These are phyloP conservation scores for Bimastos eiseni DNA, from an alignment of 2,888 invertebrate species.

Conservation along the genomic window DNA sequence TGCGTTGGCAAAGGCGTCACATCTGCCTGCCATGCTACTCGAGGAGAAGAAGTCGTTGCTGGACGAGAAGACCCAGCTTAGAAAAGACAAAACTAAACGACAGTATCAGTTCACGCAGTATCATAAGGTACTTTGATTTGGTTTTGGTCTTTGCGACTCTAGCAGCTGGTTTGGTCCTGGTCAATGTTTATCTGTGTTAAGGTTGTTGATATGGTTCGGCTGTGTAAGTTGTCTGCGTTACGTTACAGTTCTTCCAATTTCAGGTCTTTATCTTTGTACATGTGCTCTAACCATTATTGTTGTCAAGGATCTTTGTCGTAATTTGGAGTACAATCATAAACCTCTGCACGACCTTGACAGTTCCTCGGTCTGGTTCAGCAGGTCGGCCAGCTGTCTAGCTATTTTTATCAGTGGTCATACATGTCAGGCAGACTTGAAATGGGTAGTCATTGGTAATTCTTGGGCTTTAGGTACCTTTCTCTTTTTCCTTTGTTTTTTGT, in stretches of 20 bases:
- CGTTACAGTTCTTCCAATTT: neutral
- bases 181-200: neutral
- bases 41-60: conserved; percentile 47
- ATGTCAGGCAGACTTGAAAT: too few species aligned
- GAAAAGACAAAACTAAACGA: conserved; percentile 47
- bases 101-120: conserved; percentile 54
- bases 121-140: conserved; percentile 49
- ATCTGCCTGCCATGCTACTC: conserved; percentile 55
- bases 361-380: too few species aligned
- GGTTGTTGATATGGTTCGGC: too few species aligned
- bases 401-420: too few species aligned
- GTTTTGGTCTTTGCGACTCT: neutral
- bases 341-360: too few species aligned
- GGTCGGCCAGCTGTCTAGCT: too few species aligned
- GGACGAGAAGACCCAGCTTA: conserved; percentile 47
- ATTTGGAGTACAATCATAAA: neutral
- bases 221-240: neutral
- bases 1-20: conserved; percentile 51
- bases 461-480: too few species aligned
- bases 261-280: too few species aligned
- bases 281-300: neutral
- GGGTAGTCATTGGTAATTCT: too few species aligned
- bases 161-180: neutral
- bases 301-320: neutral
- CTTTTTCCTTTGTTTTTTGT: too few species aligned